phyloP scores from a whole-genome alignment of 2,113 vertebrate genomes.

The Strix uralensis region DNA sequence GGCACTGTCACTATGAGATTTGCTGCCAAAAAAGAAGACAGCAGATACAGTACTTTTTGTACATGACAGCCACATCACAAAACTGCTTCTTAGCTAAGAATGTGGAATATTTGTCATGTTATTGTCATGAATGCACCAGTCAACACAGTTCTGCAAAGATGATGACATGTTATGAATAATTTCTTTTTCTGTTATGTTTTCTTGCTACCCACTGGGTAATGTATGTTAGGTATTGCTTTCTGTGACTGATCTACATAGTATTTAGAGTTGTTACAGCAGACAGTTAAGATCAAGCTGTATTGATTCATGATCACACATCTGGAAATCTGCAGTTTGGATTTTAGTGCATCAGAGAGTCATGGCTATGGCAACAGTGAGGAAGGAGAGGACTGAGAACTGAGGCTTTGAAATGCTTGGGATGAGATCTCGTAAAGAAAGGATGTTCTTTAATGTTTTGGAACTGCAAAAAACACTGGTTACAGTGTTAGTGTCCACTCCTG shows the following conservation, averaged over 20 bases:
- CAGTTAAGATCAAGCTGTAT: background rate
- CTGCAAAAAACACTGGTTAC: background rate
- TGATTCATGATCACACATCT: background rate
- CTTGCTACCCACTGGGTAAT: background rate
- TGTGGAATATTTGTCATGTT: background rate
- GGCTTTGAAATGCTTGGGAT: background rate
- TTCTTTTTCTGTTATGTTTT: background rate
- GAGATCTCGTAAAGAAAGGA: background rate
- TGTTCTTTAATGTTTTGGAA: background rate
- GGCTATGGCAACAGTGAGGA: background rate
- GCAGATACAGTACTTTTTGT: background rate
- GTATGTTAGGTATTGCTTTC: background rate
- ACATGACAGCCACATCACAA: background rate
- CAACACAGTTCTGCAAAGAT: background rate
- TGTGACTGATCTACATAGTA: background rate
- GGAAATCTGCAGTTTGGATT: background rate
- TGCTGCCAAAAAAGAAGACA: background rate
- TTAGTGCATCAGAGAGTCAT: background rate
- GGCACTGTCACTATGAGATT: background rate
- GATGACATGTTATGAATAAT: background rate
- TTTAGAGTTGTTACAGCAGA: background rate
- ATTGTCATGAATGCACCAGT: background rate
- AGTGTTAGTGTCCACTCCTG: background rate
- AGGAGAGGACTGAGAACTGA: background rate
- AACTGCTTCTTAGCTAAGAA: background rate